These are phyloP conservation scores for Amphimallon solstitiale DNA, from an alignment of 2,888 invertebrate genomes.

Conservation along the genomic window DNA sequence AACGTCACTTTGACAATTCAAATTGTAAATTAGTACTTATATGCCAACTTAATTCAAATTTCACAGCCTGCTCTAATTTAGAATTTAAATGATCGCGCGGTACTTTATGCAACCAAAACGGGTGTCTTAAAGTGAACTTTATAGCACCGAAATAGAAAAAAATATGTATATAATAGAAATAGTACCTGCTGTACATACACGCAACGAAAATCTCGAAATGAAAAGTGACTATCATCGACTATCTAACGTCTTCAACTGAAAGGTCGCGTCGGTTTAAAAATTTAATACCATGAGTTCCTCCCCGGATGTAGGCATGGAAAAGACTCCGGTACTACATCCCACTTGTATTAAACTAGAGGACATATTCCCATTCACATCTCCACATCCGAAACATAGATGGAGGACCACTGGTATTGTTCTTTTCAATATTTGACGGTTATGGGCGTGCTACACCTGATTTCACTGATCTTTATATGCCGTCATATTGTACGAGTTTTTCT, in stretches of 20 bases:
- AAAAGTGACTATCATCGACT: background rate
- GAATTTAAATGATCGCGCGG: too few relatives aligned
- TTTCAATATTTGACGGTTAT: constrained; percentile 52
- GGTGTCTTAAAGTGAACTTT: too few relatives aligned
- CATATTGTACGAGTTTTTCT: constrained; percentile 4
- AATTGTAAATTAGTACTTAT: too few relatives aligned
- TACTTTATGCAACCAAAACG: too few relatives aligned
- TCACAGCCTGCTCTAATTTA: too few relatives aligned
- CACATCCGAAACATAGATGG: background rate
- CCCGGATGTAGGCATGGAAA: constrained; percentile 20
- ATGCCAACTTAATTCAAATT: too few relatives aligned
- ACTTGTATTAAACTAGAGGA: constrained; percentile 28
- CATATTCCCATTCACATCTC: too few relatives aligned
- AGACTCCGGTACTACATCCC: background rate
- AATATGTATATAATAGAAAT: too few relatives aligned
- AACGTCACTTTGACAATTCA: too few relatives aligned
- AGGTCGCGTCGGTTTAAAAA: background rate
- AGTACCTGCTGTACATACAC: too few relatives aligned
- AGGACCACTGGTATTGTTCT: constrained; percentile 39
- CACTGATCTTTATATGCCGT: constrained; percentile 51
- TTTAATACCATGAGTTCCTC: constrained; percentile 3
- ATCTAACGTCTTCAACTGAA: constrained; percentile 14
- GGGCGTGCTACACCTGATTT: constrained; percentile 58
- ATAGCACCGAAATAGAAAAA: too few relatives aligned
- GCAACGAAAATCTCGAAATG: background rate